Percentiles rank a stretch among this genome's conserved stretches.
These are phyloP conservation scores for Lutjanus campechanus DNA, from an alignment of 2,797 vertebrate species.

Conservation along the genomic window DNA sequence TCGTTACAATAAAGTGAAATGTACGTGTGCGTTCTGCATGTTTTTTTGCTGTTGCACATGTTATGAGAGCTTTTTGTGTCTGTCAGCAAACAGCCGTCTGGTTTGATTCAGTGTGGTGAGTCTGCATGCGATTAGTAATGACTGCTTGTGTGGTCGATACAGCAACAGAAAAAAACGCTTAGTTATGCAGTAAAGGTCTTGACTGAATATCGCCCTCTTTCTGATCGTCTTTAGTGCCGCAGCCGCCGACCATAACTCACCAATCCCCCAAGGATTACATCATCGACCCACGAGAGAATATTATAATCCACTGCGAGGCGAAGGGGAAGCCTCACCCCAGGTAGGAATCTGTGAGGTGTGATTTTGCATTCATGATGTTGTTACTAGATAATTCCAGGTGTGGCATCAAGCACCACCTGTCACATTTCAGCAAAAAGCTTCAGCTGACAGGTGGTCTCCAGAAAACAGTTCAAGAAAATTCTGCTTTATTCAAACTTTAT, in stretches of 20 bases:
- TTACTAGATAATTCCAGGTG: constrained; percentile 1
- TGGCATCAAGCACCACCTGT: constrained; percentile 38
- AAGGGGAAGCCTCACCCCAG: constrained; percentile 97
- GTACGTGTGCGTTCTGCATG: constrained; percentile 70
- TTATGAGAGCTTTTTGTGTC: constrained; percentile 53
- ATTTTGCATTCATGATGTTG: constrained; percentile 38
- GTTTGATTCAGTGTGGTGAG: constrained; percentile 37
- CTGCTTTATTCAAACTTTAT: constrained; percentile 28
- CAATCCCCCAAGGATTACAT: constrained; percentile 98
- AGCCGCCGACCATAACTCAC: constrained; percentile 96
- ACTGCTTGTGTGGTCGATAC: constrained; percentile 64
- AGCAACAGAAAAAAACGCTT: constrained; percentile 39
- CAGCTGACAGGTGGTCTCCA: constrained; percentile 7
- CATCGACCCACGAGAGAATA: constrained; percentile 96
- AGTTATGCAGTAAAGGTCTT: constrained; percentile 61
- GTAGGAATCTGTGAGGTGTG: constrained; percentile 77
- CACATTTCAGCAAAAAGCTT: constrained; percentile 8
- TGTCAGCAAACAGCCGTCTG: constrained; percentile 55
- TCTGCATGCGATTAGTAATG: constrained; percentile 57
- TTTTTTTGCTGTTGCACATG: constrained; percentile 40
- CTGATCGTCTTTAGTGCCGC: constrained; percentile 89
- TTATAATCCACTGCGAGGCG: constrained; percentile 95
- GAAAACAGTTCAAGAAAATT: constrained; percentile 18
- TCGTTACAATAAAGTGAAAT: constrained; percentile 80
- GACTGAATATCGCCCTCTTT: constrained; percentile 64